Percentiles rank a stretch among this genome's conserved stretches.
These are phyloP conservation scores for Polylopha cassiicola DNA, from an alignment of 2,888 invertebrate species.

Conservation along the genomic window DNA sequence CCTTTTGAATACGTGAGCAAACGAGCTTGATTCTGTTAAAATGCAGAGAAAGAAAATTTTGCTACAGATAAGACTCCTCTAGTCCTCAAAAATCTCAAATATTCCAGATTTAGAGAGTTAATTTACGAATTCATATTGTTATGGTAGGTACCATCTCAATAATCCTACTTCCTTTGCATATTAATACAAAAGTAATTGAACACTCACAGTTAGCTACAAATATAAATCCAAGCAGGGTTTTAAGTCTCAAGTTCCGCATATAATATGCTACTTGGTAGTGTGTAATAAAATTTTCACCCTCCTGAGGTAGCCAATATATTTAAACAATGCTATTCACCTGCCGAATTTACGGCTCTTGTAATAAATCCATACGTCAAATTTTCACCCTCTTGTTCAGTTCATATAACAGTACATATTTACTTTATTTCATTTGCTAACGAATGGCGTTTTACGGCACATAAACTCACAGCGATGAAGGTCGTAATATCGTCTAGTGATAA, in stretches of 20 bases:
- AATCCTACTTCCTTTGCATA: too few species aligned
- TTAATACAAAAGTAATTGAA: too few species aligned
- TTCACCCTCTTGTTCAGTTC: constrained; percentile 23
- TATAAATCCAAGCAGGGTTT: too few species aligned
- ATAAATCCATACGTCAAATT: constrained; percentile 35
- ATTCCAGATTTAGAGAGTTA: too few species aligned
- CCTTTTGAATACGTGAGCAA: neutral
- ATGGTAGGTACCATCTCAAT: too few species aligned
- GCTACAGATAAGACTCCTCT: too few species aligned
- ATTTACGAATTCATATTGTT: too few species aligned
- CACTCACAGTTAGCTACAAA: too few species aligned
- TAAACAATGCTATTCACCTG: constrained; percentile 14
- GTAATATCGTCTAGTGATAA: constrained; percentile 44
- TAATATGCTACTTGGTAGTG: constrained; percentile 5
- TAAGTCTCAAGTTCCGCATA: too few species aligned
- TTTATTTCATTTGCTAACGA: constrained; percentile 46
- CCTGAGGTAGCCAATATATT: constrained; percentile 10
- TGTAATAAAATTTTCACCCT: constrained; percentile 10
- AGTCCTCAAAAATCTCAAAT: too few species aligned
- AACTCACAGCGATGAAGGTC: constrained; percentile 33
- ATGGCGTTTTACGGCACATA: constrained; percentile 46
- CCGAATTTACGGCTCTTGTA: constrained; percentile 28
- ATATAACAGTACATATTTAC: constrained; percentile 31
- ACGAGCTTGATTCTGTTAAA: too few species aligned
- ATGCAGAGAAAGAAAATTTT: too few species aligned